Evolutionary conservation across 2,113 vertebrate species (phyloP).

Genomic region (Hippocampus comes): DNA sequence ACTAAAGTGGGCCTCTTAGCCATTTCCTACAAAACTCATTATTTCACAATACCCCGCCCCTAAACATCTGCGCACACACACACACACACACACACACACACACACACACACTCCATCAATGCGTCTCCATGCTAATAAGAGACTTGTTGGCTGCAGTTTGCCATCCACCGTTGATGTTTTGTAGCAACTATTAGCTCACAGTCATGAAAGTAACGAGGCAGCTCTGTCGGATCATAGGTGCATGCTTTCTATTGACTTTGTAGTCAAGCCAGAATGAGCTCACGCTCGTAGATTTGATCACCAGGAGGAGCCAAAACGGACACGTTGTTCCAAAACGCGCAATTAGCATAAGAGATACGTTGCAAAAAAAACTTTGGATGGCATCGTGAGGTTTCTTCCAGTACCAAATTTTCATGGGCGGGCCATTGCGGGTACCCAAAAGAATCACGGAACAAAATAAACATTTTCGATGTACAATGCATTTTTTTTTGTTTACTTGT

Average conservation of each 20-base stretch:
- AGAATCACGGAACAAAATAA: too few species aligned
- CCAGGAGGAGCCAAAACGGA: background rate
- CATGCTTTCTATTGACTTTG: background rate
- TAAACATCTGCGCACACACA: constrained; percentile 32
- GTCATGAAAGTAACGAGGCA: constrained; percentile 13
- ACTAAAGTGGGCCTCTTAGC: constrained; percentile 18
- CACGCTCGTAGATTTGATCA: background rate
- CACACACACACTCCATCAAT: constrained; percentile 46
- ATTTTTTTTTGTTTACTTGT: too few species aligned
- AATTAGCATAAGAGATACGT: background rate
- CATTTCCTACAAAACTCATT: constrained; percentile 52
- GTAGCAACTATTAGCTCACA: constrained; percentile 26
- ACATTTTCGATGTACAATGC: too few species aligned
- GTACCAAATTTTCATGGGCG: too few species aligned
- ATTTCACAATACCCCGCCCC: constrained; percentile 29
- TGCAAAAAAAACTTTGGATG: constrained; percentile 4
- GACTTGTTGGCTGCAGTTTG: constrained; percentile 24
- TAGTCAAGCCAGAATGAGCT: background rate
- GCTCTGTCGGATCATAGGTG: background rate
- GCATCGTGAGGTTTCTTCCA: background rate
- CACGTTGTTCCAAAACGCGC: too few species aligned
- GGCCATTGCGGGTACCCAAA: too few species aligned
- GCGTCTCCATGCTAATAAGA: constrained; percentile 19
- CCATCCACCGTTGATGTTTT: constrained; percentile 22
- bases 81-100: constrained; percentile 16